Base-by-base conservation (phyloP, 2,888 invertebrate genomes). In the Lithophane leautieri region DNA sequence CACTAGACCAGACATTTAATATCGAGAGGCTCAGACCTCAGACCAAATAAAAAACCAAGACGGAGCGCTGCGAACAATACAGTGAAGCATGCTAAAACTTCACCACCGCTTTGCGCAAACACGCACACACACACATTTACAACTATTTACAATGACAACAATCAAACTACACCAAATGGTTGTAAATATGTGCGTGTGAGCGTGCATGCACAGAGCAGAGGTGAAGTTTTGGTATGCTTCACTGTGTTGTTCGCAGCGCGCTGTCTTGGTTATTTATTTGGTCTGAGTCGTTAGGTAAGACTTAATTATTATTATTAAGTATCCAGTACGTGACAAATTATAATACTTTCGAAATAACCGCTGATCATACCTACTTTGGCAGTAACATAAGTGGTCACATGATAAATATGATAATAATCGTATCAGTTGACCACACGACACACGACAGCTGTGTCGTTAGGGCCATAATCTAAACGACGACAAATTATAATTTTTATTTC, bases 351-450 rank as follows among this genome's bases (percentile, higher is more conserved):
- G 1, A 44, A 78, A 42, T 14, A 62, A 14, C n/a, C 19, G 19
- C 7, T 34, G 1, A n/a, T 2, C 14, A 4, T 22, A 63, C n/a
- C n/a, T n/a, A n/a, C 16, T 72, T 58, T 58, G 14, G 1, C 50
- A 72, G 50, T 52, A 72, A 79, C 79, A 50, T 42, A 50, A 56
- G 2, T 52, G 40, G 8, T 6, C 9, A 40, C 25, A 28, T 40
- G 34, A 68, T 58, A 54, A 50, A 44, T n/a, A 66, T 61, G 16
- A 52, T 65, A 58, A 79, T 22, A 71, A 50, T 7, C 3, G 52
- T 79, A 77, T 77, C 62, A 70, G 40, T 62, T 11, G 4, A 3
- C 12, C 71, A 79, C 61, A n/a, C n/a, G n/a, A n/a, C n/a, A n/a
- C n/a, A 34, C n/a, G 54, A 42, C 44, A 61, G n/a, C 14, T 54